Percentiles rank a stretch among this genome's conserved stretches.
These are phyloP conservation scores for Azemiops feae DNA, from an alignment of 2,113 vertebrate species.

Conservation along the genomic window DNA sequence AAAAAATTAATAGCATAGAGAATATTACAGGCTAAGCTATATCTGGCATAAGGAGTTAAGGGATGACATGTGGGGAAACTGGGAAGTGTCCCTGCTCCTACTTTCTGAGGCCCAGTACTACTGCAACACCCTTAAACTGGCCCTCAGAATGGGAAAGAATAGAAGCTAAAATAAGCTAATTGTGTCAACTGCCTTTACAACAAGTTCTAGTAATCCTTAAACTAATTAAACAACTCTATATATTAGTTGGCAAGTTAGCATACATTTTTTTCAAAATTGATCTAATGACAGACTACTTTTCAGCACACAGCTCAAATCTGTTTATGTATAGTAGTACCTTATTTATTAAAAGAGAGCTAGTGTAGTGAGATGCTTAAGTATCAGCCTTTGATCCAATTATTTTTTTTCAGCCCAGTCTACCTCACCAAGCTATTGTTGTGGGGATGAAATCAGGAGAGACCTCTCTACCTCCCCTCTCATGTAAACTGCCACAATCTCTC, in stretches of 20 bases:
- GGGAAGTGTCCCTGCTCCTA: neutral
- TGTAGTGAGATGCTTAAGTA: neutral
- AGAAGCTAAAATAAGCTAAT: conserved; percentile 35
- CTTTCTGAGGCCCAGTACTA: neutral
- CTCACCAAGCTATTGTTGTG: neutral
- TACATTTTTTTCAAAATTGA: conserved; percentile 3
- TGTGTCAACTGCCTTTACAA: conserved; percentile 27
- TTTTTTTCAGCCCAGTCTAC: neutral
- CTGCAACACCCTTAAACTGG: neutral
- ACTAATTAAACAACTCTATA: conserved; percentile 46
- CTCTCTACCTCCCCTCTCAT: too few species aligned
- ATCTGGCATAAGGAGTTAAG: neutral
- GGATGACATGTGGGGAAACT: neutral
- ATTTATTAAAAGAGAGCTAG: neutral
- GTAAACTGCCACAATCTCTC: neutral
- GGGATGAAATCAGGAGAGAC: neutral
- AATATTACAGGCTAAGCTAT: too few species aligned
- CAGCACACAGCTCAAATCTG: conserved; percentile 29
- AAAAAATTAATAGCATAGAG: too few species aligned
- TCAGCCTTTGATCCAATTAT: neutral
- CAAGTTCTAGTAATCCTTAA: conserved; percentile 35
- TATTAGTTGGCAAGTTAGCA: conserved; percentile 29
- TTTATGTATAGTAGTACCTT: neutral
- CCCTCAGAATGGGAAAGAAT: neutral
- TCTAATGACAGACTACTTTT: conserved; percentile 40